Base-by-base conservation (phyloP, 2,797 vertebrate species). In the Siniperca undulata region DNA sequence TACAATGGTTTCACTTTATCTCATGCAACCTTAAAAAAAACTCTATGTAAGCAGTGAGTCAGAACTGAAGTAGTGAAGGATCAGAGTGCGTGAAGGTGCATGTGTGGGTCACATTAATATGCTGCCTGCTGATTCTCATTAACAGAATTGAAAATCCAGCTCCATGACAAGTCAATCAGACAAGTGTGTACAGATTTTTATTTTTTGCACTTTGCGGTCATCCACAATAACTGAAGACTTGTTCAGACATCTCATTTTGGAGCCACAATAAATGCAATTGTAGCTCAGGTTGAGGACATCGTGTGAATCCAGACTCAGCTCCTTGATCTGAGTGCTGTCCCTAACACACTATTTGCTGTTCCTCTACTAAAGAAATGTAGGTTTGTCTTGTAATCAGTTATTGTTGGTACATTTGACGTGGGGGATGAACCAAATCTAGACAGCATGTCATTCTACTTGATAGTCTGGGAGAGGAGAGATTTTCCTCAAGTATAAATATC, bases 401-500 rank as follows among this genome's bases (percentile, higher is more conserved):
- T 55, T 83, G 56, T 77, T 77, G 73, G 74, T 78, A 80, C 56
- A 77, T 86, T 74, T 76, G 70, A 83, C 34, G 27, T 56, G 69
- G 36, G 30, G 62, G 85, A 85, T 77, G 44, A 87, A 92, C 66
- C 58, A 81, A 86, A 90, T 84, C 83, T 69, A 80, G 77, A 78
- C 67, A 59, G 80, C 55, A 62, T 79, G 85, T 78, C 81, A 52
- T 84, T 85, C 74, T 85, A 88, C 78, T 67, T 44, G 75, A 80
- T 62, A 60, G 59, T 83, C 66, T 50, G 48, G 68, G 79, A 85
- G 71, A 74, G 55, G 82, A 91, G 68, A 77, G 48, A 59, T 40
- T 82, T 84, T 83, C 84, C 59, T 86, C 48, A 46, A 83, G 36
- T 90, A 86, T 86, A 80, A 88, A 85, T 83, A 89, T 90, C 75